A percentile compares a stretch with the other conserved stretches of the same genome.
phyloP scores from a whole-genome alignment of 2,888 invertebrate species.

The Drosophila borborema region DNA sequence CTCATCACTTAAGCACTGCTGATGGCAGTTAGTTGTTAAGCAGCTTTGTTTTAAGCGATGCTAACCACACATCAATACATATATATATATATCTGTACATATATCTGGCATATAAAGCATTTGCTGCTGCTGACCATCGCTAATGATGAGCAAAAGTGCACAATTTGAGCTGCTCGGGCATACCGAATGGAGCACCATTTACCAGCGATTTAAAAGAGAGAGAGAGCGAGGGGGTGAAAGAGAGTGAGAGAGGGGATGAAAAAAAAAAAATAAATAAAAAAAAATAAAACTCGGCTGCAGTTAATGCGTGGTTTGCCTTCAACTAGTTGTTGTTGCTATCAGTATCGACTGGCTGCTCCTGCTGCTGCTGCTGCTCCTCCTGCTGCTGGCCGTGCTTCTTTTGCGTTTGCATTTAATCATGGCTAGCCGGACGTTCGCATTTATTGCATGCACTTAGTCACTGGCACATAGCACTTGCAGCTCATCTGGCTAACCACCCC shows the following conservation, averaged over 20 bases:
- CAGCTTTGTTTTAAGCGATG: not conserved
- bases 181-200: slow-evolving; percentile 9
- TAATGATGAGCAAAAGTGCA: slow-evolving; percentile 33
- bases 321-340: slow-evolving; percentile 18
- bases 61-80: not conserved
- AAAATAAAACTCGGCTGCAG: slow-evolving; percentile 16
- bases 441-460: slow-evolving; percentile 51
- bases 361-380: not conserved
- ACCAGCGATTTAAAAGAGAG: not conserved
- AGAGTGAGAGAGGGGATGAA: too few relatives aligned
- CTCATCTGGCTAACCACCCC: slow-evolving; percentile 5
- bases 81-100: not conserved
- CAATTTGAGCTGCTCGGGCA: slow-evolving; percentile 9
- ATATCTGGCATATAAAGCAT: not conserved
- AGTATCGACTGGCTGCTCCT: slow-evolving; percentile 8
- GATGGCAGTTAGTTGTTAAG: not conserved
- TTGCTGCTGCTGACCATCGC: slow-evolving; percentile 8
- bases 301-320: slow-evolving; percentile 29
- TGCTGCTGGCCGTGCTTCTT: not conserved
- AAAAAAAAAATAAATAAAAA: slow-evolving; percentile 2
- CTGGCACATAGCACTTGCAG: slow-evolving; percentile 8
- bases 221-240: too few relatives aligned
- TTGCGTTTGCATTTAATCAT: slow-evolving; percentile 47
- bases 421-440: slow-evolving; percentile 30
- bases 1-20: not conserved